Evolutionary conservation across 2,113 vertebrate genomes (phyloP).

Genomic region (Egretta garzetta): DNA sequence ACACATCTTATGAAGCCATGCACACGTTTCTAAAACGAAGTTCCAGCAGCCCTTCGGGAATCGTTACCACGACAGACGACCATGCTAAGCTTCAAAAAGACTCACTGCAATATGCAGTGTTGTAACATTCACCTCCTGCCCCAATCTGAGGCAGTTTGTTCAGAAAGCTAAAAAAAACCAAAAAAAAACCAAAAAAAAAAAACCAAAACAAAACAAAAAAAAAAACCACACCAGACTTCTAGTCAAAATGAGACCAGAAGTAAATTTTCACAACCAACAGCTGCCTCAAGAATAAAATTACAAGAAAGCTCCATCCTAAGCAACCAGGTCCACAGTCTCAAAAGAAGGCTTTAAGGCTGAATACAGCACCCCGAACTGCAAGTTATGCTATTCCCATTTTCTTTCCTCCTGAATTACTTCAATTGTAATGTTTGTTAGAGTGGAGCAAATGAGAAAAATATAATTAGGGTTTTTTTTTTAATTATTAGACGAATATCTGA

Average conservation of each 20-base stretch:
- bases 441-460: background rate
- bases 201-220: background rate
- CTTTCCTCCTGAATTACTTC: background rate
- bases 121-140: background rate
- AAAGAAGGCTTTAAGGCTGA: background rate
- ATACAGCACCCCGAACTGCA: background rate
- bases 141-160: background rate
- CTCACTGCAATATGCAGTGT: background rate
- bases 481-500: background rate
- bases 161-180: background rate
- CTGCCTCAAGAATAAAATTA: background rate
- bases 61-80: background rate
- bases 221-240: background rate
- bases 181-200: background rate
- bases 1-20: background rate
- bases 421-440: background rate
- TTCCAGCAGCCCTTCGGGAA: background rate
- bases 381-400: background rate
- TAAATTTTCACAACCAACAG: background rate
- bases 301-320: background rate
- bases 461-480: background rate
- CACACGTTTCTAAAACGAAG: background rate
- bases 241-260: background rate
- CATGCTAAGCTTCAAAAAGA: background rate
- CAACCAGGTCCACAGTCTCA: background rate